Evolutionary conservation across 2,888 invertebrate genomes (phyloP).

Genomic region (Xanthia icteritia): DNA sequence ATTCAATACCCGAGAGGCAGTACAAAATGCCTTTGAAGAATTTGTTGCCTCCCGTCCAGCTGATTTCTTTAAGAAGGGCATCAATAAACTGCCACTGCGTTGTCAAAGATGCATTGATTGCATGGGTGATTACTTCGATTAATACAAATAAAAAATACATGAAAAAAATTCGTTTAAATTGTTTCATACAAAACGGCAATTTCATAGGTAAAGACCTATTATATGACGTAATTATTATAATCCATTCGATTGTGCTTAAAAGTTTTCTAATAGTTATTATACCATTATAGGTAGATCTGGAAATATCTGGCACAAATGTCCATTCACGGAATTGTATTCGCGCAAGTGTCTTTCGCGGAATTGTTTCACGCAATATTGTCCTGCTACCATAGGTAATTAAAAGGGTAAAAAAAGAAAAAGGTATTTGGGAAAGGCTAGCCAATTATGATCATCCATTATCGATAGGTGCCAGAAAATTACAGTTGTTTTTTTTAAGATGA

Average conservation of each 20-base stretch:
- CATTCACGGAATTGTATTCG: neutral
- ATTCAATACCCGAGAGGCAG: too few species aligned
- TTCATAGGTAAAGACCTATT: too few species aligned
- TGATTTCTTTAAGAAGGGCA: too few species aligned
- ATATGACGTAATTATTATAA: neutral
- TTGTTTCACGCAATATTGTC: neutral
- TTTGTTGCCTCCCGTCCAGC: too few species aligned
- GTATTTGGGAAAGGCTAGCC: neutral
- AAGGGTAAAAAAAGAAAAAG: too few species aligned
- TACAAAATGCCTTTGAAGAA: too few species aligned
- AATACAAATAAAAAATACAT: too few species aligned
- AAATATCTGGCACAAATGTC: neutral
- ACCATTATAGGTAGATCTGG: neutral
- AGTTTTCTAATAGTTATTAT: neutral
- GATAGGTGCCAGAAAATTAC: neutral
- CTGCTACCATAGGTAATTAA: neutral
- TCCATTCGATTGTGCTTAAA: neutral
- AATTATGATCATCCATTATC: neutral
- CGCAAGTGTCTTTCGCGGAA: neutral
- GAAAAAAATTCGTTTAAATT: too few species aligned
- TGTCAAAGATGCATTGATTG: too few species aligned
- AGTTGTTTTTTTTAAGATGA: neutral
- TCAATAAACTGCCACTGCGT: too few species aligned
- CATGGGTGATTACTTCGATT: too few species aligned
- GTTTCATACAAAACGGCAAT: too few species aligned